A percentile compares a stretch with the other conserved stretches of the same genome.
These are phyloP conservation scores for Daboia siamensis DNA, from an alignment of 2,113 vertebrate species.

Conservation along the genomic window DNA sequence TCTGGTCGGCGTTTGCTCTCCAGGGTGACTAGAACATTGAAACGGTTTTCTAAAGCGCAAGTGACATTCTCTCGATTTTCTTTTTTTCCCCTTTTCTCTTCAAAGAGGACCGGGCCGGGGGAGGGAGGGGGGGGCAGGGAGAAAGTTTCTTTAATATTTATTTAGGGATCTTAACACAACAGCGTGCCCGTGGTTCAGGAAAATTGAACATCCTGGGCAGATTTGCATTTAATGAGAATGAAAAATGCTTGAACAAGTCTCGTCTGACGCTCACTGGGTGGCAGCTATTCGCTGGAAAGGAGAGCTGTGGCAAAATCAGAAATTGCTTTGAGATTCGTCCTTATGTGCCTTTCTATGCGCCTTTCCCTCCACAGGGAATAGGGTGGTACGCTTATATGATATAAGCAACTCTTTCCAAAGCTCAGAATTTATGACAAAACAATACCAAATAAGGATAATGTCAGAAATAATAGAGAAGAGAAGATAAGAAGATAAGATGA, in stretches of 20 bases:
- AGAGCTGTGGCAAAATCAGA: background rate
- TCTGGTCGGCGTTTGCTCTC: constrained; percentile 30
- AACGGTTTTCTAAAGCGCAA: background rate
- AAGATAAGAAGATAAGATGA: too few relatives aligned
- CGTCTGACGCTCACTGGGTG: background rate
- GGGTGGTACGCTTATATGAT: background rate
- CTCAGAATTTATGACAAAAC: background rate
- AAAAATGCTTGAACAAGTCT: background rate
- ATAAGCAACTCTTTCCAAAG: background rate
- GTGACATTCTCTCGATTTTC: background rate
- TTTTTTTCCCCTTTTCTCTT: background rate
- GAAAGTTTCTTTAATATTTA: background rate
- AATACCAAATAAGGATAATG: background rate
- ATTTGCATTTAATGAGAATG: background rate
- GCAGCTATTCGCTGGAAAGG: background rate
- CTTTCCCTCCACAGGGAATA: background rate
- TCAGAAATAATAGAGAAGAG: background rate
- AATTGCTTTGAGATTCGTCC: background rate
- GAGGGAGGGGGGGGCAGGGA: too few relatives aligned
- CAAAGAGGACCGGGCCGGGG: background rate
- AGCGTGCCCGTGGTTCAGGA: background rate
- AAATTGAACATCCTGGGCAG: background rate
- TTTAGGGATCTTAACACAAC: background rate
- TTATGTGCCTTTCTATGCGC: background rate
- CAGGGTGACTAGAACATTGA: background rate